Evolutionary conservation across 2,888 invertebrate species (phyloP).

Genomic region (Apotomis betuletana): DNA sequence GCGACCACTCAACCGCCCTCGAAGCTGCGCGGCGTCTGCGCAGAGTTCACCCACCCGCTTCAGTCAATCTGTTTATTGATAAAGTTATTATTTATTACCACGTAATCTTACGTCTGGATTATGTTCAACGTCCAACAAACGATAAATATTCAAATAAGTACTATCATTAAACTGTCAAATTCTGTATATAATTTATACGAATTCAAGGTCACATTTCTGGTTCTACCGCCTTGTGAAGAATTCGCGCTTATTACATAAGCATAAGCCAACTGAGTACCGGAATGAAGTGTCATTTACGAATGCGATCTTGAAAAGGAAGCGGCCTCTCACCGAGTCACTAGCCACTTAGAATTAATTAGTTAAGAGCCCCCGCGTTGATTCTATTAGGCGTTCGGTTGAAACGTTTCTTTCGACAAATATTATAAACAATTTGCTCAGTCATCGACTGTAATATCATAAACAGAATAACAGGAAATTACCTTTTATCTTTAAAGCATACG

Average conservation of each 20-base stretch:
- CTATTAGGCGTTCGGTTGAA: constrained; percentile 17
- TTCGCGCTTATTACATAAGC: constrained; percentile 48
- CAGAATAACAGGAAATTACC: background rate
- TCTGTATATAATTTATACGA: constrained; percentile 38
- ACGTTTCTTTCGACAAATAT: background rate
- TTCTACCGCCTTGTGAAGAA: constrained; percentile 48
- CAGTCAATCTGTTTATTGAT: constrained; percentile 48
- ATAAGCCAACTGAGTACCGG: constrained; percentile 50
- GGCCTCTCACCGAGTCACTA: constrained; percentile 48
- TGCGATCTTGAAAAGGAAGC: constrained; percentile 56
- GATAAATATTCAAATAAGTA: constrained; percentile 38
- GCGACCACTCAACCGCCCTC: constrained; percentile 65
- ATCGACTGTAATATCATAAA: constrained; percentile 3
- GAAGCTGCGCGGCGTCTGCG: constrained; percentile 59
- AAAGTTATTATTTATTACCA: constrained; percentile 54
- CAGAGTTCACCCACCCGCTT: constrained; percentile 60
- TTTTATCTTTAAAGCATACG: too few relatives aligned
- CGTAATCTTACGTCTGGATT: constrained; percentile 46
- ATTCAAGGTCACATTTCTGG: constrained; percentile 56
- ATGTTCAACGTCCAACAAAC: constrained; percentile 44
- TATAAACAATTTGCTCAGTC: constrained; percentile 12
- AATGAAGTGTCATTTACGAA: constrained; percentile 50
- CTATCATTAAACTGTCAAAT: constrained; percentile 35
- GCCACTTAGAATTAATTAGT: constrained; percentile 55
- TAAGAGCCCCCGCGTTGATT: constrained; percentile 34